Evolutionary conservation across 2,113 vertebrate genomes (phyloP).

Genomic region (rabbit (Oryctolagus cuniculus)): DNA sequence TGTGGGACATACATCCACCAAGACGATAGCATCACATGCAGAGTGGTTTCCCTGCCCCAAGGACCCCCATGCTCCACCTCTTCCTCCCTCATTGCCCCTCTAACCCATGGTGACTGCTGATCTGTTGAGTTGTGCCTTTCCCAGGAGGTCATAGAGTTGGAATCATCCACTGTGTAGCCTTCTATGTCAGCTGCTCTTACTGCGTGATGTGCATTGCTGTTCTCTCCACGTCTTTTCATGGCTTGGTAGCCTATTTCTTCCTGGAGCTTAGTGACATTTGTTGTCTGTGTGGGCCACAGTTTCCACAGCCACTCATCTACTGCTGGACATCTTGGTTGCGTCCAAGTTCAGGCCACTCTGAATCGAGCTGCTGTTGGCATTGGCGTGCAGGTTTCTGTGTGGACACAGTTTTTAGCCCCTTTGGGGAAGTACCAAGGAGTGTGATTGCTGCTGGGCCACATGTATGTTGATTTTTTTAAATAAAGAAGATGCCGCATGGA

Average conservation of each 20-base stretch:
- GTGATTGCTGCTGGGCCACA: no score
- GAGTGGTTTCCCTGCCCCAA: no score
- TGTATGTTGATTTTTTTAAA: not conserved
- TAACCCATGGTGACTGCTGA: no score
- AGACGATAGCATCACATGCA: not conserved
- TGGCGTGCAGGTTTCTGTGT: not conserved
- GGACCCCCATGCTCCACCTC: no score
- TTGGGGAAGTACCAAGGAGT: not conserved
- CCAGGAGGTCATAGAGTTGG: no score
- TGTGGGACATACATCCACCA: fast-evolving
- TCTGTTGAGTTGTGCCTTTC: not conserved
- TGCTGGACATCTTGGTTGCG: not conserved
- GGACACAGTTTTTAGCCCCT: not conserved
- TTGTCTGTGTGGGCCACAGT: not conserved
- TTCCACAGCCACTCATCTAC: not conserved
- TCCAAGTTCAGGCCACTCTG: not conserved
- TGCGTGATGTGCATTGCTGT: not conserved
- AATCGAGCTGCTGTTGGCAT: not conserved
- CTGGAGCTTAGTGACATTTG: not conserved
- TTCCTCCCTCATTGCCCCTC: not conserved
- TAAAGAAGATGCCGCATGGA: not conserved
- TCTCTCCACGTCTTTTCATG: not conserved
- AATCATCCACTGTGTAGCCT: no score
- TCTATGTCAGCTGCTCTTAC: not conserved
- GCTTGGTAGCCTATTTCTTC: not conserved